Conservation (phyloP, 2,888 invertebrate genomes). For the Amiota communis region DNA sequence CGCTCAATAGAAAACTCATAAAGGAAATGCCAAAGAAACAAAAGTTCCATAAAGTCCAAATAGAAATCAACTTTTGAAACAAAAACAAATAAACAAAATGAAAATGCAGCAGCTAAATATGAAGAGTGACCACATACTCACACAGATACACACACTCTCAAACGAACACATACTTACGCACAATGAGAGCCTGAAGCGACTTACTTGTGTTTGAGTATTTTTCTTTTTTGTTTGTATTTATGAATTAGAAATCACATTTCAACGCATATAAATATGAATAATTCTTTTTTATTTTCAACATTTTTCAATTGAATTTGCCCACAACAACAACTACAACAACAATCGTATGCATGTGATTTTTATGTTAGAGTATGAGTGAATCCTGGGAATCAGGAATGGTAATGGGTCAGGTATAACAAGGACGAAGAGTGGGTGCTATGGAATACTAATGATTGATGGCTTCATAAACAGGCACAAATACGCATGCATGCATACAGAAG, state of each 20-base stretch:
- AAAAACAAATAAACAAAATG: background rate
- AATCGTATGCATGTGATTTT: background rate
- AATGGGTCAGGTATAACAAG: too few relatives aligned
- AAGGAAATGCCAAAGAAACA: slow-evolving; percentile 45
- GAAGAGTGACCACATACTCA: slow-evolving; percentile 25
- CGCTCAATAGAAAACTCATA: slow-evolving; percentile 27
- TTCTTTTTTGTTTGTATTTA: slow-evolving; percentile 3
- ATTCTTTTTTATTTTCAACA: slow-evolving; percentile 12
- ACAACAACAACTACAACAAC: background rate
- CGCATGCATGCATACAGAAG: slow-evolving; percentile 26
- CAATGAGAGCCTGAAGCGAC: slow-evolving; percentile 19
- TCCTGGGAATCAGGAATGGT: too few relatives aligned
- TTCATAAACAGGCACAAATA: slow-evolving; percentile 44
- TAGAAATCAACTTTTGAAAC: slow-evolving; percentile 36
- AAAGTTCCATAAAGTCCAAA: slow-evolving; percentile 39
- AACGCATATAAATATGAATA: slow-evolving; percentile 16
- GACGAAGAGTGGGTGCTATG: background rate
- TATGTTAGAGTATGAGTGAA: too few relatives aligned
- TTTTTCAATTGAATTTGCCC: slow-evolving; percentile 22
- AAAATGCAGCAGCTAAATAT: slow-evolving; percentile 6
- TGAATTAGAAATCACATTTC: slow-evolving; percentile 29
- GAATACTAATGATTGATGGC: slow-evolving; percentile 56
- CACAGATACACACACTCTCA: slow-evolving; percentile 12
- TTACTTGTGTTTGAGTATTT: background rate
- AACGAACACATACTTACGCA: background rate